A percentile compares a stretch with the other conserved stretches of the same genome.
phyloP scores from a whole-genome alignment of 2,888 invertebrate species.

The Lacanobia wlatinum region DNA sequence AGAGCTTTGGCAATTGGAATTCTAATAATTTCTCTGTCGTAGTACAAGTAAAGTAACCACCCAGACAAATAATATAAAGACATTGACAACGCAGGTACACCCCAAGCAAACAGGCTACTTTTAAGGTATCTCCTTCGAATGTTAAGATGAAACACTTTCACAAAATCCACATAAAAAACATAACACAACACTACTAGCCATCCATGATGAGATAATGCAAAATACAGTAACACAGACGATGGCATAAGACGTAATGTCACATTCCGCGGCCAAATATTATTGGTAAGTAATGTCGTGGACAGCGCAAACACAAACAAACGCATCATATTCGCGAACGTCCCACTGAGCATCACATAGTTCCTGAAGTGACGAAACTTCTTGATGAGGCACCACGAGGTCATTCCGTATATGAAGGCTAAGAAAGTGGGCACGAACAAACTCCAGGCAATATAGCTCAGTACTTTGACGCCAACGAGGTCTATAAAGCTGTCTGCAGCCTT shows the following conservation, averaged over 20 bases:
- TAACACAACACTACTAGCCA: slow-evolving; percentile 40
- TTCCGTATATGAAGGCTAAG: slow-evolving; percentile 21
- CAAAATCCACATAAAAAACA: slow-evolving; percentile 35
- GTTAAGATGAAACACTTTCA: slow-evolving; percentile 30
- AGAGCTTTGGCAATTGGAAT: slow-evolving; percentile 9
- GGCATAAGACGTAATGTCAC: slow-evolving; percentile 11
- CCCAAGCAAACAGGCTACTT: slow-evolving; percentile 28
- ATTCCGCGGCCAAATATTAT: slow-evolving; percentile 1
- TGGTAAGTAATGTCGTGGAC: slow-evolving; percentile 1
- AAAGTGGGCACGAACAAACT: slow-evolving; percentile 21
- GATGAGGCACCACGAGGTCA: slow-evolving; percentile 27
- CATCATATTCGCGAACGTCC: neutral
- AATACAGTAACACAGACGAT: slow-evolving; percentile 13
- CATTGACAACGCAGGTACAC: slow-evolving; percentile 18
- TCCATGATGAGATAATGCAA: neutral
- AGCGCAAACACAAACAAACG: slow-evolving; percentile 8
- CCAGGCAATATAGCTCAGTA: slow-evolving; percentile 14
- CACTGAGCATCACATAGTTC: slow-evolving; percentile 36
- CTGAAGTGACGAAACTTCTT: slow-evolving; percentile 38
- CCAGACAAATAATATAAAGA: slow-evolving; percentile 12
- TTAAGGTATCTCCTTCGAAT: slow-evolving; percentile 28
- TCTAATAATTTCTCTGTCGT: slow-evolving; percentile 14
- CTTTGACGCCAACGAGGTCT: slow-evolving; percentile 7
- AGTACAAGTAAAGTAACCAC: slow-evolving; percentile 3
- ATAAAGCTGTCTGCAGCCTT: neutral